Evolutionary conservation across 2,888 invertebrate genomes (phyloP).

Genomic region (Drosophila siamana): DNA sequence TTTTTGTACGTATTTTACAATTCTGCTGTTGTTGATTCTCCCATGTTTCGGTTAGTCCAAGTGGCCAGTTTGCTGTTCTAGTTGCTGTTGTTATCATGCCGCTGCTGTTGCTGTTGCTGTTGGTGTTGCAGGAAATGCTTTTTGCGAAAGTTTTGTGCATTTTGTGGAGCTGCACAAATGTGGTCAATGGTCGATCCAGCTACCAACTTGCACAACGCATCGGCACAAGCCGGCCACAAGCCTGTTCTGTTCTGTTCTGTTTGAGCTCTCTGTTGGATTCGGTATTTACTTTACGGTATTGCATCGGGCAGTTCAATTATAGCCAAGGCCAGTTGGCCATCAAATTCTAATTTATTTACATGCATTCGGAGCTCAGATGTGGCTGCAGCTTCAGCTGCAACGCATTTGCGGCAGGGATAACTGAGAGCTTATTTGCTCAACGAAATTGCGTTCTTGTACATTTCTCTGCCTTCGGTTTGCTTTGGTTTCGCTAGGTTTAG

Average conservation of each 20-base stretch:
- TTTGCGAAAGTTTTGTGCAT: constrained; percentile 41
- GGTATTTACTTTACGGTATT: constrained; percentile 32
- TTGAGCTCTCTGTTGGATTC: constrained; percentile 18
- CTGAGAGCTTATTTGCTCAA: constrained; percentile 66
- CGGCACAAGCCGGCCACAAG: constrained; percentile 1
- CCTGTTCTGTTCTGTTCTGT: not conserved
- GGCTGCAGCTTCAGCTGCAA: constrained; percentile 34
- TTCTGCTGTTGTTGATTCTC: constrained; percentile 10
- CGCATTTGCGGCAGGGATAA: constrained; percentile 52
- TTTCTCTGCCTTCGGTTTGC: constrained; percentile 10
- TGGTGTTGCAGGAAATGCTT: constrained; percentile 37
- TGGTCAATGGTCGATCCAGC: constrained; percentile 18
- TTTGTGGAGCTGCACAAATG: constrained; percentile 41
- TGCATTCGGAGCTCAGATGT: constrained; percentile 34
- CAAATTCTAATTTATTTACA: constrained; percentile 78
- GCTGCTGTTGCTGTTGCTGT: not conserved
- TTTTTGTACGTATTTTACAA: constrained; percentile 18
- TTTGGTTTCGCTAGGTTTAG: constrained; percentile 5
- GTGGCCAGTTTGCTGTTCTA: constrained; percentile 29
- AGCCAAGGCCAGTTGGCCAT: constrained; percentile 42
- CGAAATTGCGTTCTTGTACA: constrained; percentile 54
- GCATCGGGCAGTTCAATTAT: constrained; percentile 58
- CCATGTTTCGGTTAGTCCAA: constrained; percentile 10
- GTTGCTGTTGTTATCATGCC: not conserved
- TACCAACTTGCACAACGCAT: constrained; percentile 1